Evolutionary conservation across 2,888 invertebrate species (phyloP).

Genomic region (Microplitis manilae): DNA sequence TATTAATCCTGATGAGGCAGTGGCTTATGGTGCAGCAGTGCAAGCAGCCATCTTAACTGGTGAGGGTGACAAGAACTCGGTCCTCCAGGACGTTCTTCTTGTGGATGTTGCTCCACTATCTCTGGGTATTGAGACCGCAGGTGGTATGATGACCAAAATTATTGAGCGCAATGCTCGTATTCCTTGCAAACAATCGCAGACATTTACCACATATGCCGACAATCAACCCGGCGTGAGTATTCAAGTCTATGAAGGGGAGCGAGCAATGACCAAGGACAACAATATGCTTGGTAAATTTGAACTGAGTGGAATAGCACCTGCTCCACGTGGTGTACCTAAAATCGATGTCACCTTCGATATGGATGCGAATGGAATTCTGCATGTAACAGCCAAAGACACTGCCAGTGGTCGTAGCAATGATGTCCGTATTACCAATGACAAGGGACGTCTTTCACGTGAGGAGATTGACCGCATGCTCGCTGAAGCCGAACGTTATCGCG

Average conservation of each 20-base stretch:
- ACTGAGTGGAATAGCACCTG: slow-evolving; percentile 80
- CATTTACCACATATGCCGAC: slow-evolving; percentile 79
- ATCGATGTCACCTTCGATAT: slow-evolving; percentile 82
- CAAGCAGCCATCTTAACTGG: slow-evolving; percentile 91
- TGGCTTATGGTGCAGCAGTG: slow-evolving; percentile 94
- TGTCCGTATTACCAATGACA: slow-evolving; percentile 87
- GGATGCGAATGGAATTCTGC: slow-evolving; percentile 82
- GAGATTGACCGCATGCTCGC: slow-evolving; percentile 85
- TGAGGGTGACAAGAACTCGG: slow-evolving; percentile 72
- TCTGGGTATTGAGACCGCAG: slow-evolving; percentile 83
- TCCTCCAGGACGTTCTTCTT: slow-evolving; percentile 81
- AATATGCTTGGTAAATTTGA: slow-evolving; percentile 79
- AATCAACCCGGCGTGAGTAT: slow-evolving; percentile 77
- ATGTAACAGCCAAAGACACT: slow-evolving; percentile 74
- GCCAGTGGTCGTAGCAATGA: slow-evolving; percentile 80
- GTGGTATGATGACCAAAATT: slow-evolving; percentile 81
- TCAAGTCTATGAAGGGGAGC: slow-evolving; percentile 67
- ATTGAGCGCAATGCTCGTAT: slow-evolving; percentile 75
- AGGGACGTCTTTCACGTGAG: slow-evolving; percentile 83
- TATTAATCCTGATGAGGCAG: slow-evolving; percentile 93
- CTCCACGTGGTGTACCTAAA: slow-evolving; percentile 79
- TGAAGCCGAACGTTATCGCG: slow-evolving; percentile 81
- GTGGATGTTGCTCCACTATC: slow-evolving; percentile 81
- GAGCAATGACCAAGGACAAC: slow-evolving; percentile 84
- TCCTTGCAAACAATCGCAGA: slow-evolving; percentile 74